Percentiles rank a stretch among this genome's conserved stretches.
Evolutionary conservation across 2,797 vertebrate species (phyloP).

Genomic region (Syngnathus rostellatus): DNA sequence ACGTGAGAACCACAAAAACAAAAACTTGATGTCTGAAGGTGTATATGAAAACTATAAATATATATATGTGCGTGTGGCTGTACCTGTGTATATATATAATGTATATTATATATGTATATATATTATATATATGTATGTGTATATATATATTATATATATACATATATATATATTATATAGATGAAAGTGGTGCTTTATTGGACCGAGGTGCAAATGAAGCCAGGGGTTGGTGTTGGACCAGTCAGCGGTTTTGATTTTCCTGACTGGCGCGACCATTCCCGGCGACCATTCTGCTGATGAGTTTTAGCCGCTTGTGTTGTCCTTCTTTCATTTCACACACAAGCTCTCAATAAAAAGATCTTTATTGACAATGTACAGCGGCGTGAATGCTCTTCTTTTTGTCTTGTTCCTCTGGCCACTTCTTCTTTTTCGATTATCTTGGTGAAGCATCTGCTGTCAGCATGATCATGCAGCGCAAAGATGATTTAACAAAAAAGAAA

Average conservation of each 20-base stretch:
- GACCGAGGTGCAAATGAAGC: conserved; percentile 98
- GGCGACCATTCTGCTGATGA: conserved; percentile 56
- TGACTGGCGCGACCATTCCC: conserved; percentile 71
- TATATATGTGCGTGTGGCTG: not conserved
- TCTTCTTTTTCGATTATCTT: not conserved
- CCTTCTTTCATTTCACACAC: conserved; percentile 68
- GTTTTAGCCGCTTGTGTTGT: conserved; percentile 49
- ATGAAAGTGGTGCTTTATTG: conserved; percentile 92
- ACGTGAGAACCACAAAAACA: conserved; percentile 97
- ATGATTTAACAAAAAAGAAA: no score
- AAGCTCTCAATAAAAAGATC: conserved; percentile 75
- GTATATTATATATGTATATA: not conserved
- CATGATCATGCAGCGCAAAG: not conserved
- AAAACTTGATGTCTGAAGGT: conserved; percentile 96
- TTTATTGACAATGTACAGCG: conserved; percentile 38
- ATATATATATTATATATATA: conserved; percentile 27
- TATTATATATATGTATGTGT: not conserved
- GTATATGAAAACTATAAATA: conserved; percentile 81
- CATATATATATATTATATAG: conserved; percentile 63
- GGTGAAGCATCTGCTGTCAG: not conserved
- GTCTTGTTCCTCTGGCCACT: not conserved
- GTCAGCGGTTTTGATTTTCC: conserved; percentile 93
- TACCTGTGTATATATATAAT: conserved; percentile 79
- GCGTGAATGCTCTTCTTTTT: not conserved
- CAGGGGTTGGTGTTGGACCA: conserved; percentile 79